Evolutionary conservation across 1,140 invertebrate genomes (phyloP).

Genomic region (Chrysomallon squamiferum): DNA sequence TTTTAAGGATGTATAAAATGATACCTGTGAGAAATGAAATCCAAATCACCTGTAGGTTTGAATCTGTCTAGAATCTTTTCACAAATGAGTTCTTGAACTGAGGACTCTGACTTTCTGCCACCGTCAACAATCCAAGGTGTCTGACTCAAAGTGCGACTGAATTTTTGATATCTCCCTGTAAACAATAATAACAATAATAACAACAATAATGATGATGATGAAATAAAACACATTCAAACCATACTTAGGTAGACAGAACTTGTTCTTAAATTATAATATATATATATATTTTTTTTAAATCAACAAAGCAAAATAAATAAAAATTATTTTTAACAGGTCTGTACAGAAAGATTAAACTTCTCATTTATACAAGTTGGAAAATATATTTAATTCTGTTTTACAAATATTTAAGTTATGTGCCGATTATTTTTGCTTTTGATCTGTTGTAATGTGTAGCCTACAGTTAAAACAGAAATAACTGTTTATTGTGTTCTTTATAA

Average conservation of each 20-base stretch:
- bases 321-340: no score
- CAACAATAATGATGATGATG: constrained; percentile 1
- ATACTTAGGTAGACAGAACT: neutral
- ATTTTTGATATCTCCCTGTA: constrained; percentile 84
- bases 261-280: neutral
- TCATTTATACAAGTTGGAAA: no score
- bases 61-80: constrained; percentile 66
- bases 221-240: neutral
- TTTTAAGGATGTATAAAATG: no score
- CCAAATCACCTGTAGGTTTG: constrained; percentile 63
- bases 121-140: constrained; percentile 93
- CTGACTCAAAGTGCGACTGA: constrained; percentile 84
- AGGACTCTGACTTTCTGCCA: constrained; percentile 78
- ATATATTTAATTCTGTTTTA: no score
- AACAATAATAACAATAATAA: neutral
- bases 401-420: no score
- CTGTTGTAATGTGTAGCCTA: no score
- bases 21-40: no score
- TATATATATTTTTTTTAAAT: neutral
- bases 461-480: no score
- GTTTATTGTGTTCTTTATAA: no score
- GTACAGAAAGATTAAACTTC: no score
- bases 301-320: neutral
- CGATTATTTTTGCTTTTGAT: no score
- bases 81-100: constrained; percentile 90